These are phyloP conservation scores for Alloplasta piceator DNA, from an alignment of 2,888 invertebrate genomes.

Conservation along the genomic window DNA sequence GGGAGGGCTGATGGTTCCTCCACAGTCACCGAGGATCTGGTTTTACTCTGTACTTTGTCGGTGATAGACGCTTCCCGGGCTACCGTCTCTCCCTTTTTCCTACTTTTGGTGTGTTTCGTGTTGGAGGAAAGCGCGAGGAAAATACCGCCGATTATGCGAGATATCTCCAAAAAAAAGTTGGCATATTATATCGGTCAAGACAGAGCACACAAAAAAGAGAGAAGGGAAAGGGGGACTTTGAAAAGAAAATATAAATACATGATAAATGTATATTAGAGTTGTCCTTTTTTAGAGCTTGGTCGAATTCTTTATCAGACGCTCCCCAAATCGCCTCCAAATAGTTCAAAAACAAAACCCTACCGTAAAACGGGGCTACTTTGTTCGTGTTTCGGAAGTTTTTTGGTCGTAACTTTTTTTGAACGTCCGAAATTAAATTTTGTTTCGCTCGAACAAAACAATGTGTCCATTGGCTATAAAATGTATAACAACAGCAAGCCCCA, in stretches of 20 bases:
- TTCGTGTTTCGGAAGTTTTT: too few species aligned
- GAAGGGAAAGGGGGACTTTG: neutral
- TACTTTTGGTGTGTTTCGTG: neutral
- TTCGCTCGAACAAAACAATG: too few species aligned
- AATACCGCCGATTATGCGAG: slow-evolving; percentile 69
- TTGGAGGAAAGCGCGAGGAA: slow-evolving; percentile 44
- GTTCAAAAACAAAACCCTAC: too few species aligned
- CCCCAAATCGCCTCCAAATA: too few species aligned
- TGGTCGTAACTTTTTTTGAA: too few species aligned
- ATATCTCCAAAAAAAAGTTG: slow-evolving; percentile 45
- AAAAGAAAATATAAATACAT: neutral
- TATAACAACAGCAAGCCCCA: too few species aligned
- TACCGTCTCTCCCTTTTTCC: neutral
- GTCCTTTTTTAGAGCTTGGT: too few species aligned
- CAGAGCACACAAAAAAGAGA: slow-evolving; percentile 4
- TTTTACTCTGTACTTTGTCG: slow-evolving; percentile 8
- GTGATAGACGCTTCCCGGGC: slow-evolving; percentile 1
- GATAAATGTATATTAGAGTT: too few species aligned
- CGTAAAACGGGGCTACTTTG: too few species aligned
- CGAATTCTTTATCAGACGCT: too few species aligned
- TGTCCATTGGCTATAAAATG: too few species aligned
- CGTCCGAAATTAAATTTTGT: too few species aligned
- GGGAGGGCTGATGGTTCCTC: slow-evolving; percentile 34
- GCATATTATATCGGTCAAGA: slow-evolving; percentile 21
- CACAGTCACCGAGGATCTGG: slow-evolving; percentile 20